Evolutionary conservation across 2,113 vertebrate genomes (phyloP), one percentile per base, ranked within the genome.

Genomic region (Ciconia boyciana): DNA sequence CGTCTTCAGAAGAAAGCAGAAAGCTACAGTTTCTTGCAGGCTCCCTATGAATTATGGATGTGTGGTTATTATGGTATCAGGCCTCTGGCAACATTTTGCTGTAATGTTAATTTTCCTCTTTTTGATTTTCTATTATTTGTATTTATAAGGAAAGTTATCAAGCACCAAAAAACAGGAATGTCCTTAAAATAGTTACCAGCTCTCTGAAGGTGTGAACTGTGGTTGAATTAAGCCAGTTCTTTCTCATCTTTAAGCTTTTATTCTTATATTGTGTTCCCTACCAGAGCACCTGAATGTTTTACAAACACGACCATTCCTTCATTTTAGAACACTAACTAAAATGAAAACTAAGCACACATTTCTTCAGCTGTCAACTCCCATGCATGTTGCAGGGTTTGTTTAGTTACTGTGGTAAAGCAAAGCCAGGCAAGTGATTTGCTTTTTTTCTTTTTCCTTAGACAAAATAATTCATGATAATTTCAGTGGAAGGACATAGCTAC

Each of bases 1-100:
- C 9, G 6, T 43, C 83, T 70, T 86, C 75, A 93, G 70, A 96
- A 61, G 91, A 87, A 64, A 91, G 74, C 25, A 87, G 54, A 92
- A 80, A 94, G 66, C 71, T 88, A 72, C 48, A 66, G 44, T 4
- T 80, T 58, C 76, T 85, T 90, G 75, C 21, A 83, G 54, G 17
- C 32, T 90, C 22, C 13, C 36, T n/a, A 80, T 94, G 90, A 96
- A 93, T 92, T 94, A 95, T 94, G 86, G 54, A 96, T 93, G 54
- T 46, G 5, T 24, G 25, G 69, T 71, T 95, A 91, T 91, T 81
- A 77, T 18, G 20, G 79, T 57, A 93, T 66, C 58, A 95, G n/a
- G 71, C 92, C 87, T 77, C 75, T 4, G 20, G 90, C 85, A 96
- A 88, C 11, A 74, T 94, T 96, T 85, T 77, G 36, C 70, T 94